Evolutionary conservation across 2,113 vertebrate species (phyloP).

Genomic region (Rhinoderma darwinii): DNA sequence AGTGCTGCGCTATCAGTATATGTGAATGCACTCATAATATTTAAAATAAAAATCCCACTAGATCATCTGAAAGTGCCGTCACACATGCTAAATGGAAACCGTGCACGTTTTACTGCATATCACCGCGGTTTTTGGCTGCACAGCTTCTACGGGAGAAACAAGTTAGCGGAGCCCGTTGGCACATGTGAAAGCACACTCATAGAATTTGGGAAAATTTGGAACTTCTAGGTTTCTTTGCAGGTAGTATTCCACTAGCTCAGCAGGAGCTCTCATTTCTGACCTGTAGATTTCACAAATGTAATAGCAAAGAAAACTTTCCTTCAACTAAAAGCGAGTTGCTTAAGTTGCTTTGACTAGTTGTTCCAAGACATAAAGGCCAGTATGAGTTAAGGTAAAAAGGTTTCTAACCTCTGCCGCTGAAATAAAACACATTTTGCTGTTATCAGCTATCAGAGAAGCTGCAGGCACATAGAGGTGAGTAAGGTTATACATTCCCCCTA

Average conservation of each 20-base stretch:
- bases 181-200: no score
- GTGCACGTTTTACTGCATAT: no score
- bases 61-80: no score
- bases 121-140: no score
- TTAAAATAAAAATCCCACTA: no score
- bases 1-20: background rate
- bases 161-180: no score
- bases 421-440: slow-evolving; percentile 36
- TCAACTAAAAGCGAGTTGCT: background rate
- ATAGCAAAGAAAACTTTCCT: slow-evolving; percentile 16
- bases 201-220: background rate
- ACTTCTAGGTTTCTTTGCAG: background rate
- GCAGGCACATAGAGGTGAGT: slow-evolving; percentile 23
- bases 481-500: slow-evolving; percentile 33
- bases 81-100: no score
- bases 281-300: slow-evolving; percentile 1
- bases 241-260: background rate
- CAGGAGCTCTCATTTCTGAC: background rate
- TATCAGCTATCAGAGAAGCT: slow-evolving; percentile 43
- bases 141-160: no score
- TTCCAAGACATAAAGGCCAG: slow-evolving; percentile 13
- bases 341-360: slow-evolving; percentile 15
- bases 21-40: no score
- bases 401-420: slow-evolving; percentile 20
- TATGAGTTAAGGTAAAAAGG: slow-evolving; percentile 20